Evolutionary conservation across 2,797 vertebrate genomes (phyloP).

Genomic region (Xenopus petersii): DNA sequence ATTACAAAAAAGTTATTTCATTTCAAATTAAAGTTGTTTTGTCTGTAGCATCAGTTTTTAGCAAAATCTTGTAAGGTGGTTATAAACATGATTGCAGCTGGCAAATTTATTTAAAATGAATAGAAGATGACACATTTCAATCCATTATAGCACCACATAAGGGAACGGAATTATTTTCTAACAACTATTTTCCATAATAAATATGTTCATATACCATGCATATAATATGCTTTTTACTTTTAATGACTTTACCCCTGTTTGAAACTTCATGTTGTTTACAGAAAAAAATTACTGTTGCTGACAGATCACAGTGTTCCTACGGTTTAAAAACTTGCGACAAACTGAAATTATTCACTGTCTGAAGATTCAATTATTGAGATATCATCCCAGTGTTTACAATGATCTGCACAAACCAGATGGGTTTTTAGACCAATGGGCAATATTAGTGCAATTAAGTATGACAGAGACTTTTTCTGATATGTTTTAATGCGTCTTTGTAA

Average conservation of each 20-base stretch:
- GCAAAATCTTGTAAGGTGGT: too few species aligned
- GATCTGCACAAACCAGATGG: slow-evolving; percentile 46
- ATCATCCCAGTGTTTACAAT: slow-evolving; percentile 47
- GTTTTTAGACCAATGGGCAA: slow-evolving; percentile 44
- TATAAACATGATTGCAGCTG: too few species aligned
- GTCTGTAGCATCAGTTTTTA: too few species aligned
- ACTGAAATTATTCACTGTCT: slow-evolving; percentile 33
- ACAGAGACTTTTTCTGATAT: slow-evolving; percentile 44
- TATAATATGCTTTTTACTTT: neutral
- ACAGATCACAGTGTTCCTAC: neutral
- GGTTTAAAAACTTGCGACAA: slow-evolving; percentile 20
- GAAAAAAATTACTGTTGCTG: neutral
- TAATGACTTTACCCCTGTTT: neutral
- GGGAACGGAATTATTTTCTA: too few species aligned
- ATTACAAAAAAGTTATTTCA: too few species aligned
- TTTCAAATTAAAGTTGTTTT: too few species aligned
- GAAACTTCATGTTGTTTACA: neutral
- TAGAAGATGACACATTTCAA: too few species aligned
- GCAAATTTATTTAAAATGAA: too few species aligned
- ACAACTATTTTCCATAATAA: neutral
- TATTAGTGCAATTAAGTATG: slow-evolving; percentile 48
- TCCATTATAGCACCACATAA: too few species aligned
- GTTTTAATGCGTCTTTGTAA: slow-evolving; percentile 45
- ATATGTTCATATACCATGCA: neutral
- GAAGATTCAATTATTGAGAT: slow-evolving; percentile 46